A percentile compares a stretch with the other conserved stretches of the same genome.
phyloP scores from a whole-genome alignment of 2,888 invertebrate genomes.

The Zygothrica quintamaculata region DNA sequence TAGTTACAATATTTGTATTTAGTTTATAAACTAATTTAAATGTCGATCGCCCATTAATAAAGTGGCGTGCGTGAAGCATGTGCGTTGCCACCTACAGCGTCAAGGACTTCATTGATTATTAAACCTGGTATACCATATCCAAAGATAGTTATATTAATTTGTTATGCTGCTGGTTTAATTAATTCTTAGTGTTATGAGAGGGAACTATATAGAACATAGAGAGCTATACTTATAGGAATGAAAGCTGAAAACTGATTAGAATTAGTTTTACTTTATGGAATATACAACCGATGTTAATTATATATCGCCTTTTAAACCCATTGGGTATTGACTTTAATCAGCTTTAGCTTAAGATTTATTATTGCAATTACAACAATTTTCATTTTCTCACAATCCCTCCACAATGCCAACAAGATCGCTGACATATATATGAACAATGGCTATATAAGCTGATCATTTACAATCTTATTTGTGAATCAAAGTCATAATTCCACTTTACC shows the following conservation, averaged over 20 bases:
- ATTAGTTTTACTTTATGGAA: background rate
- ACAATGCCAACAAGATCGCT: conserved; percentile 7
- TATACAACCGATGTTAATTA: background rate
- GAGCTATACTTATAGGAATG: too few relatives aligned
- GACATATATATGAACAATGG: conserved; percentile 24
- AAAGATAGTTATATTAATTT: conserved; percentile 4
- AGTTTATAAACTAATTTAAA: conserved; percentile 72
- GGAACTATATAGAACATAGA: too few relatives aligned
- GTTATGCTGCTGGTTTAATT: conserved; percentile 11
- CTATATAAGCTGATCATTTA: conserved; percentile 41
- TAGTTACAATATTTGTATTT: conserved; percentile 69
- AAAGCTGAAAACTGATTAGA: background rate
- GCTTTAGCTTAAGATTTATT: conserved; percentile 12
- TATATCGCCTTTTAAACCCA: background rate
- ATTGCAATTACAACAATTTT: conserved; percentile 5
- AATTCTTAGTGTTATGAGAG: too few relatives aligned
- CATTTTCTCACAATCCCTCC: conserved; percentile 38
- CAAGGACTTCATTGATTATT: conserved; percentile 48
- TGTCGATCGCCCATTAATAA: conserved; percentile 49
- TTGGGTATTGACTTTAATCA: background rate
- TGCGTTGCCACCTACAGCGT: conserved; percentile 48
- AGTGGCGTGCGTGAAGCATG: conserved; percentile 55
- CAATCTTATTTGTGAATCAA: conserved; percentile 54
- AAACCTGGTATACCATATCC: background rate
- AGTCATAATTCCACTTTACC: conserved; percentile 63